Conservation (phyloP, 2,888 invertebrate species). For the Caenorhabditis sp. region DNA sequence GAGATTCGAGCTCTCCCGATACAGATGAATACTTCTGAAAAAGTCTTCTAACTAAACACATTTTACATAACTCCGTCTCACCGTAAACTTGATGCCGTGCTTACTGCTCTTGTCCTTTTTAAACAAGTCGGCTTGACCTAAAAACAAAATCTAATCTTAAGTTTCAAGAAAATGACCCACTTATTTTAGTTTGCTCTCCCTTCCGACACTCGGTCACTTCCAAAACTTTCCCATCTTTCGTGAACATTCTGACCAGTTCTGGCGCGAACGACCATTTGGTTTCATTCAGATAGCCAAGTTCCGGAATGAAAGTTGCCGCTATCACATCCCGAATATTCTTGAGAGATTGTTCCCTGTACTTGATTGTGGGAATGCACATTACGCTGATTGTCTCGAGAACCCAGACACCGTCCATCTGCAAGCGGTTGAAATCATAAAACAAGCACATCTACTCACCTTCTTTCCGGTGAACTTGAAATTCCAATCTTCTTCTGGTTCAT, state of each 20-base stretch:
- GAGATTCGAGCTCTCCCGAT: not conserved
- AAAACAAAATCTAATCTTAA: not conserved
- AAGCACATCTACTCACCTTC: not conserved
- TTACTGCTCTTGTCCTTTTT: not conserved
- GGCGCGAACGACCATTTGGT: not conserved
- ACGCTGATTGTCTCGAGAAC: not conserved
- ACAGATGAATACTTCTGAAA: not conserved
- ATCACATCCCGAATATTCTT: not conserved
- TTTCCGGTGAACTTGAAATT: slow-evolving; percentile 13
- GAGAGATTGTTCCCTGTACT: not conserved
- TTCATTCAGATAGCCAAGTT: not conserved
- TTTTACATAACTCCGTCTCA: not conserved
- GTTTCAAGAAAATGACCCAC: not conserved
- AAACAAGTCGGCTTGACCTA: not conserved
- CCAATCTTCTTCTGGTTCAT: not conserved
- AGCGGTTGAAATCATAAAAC: not conserved
- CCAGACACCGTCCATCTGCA: not conserved
- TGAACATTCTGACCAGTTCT: not conserved
- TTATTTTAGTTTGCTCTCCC: not conserved
- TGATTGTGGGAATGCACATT: not conserved
- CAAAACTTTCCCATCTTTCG: not conserved
- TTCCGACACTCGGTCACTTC: not conserved
- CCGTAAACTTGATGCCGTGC: slow-evolving; percentile 1
- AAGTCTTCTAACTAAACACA: no score
- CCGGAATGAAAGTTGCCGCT: not conserved